These are phyloP conservation scores for Neomorphus geoffroyi DNA, from an alignment of 2,797 vertebrate species.

Conservation along the genomic window DNA sequence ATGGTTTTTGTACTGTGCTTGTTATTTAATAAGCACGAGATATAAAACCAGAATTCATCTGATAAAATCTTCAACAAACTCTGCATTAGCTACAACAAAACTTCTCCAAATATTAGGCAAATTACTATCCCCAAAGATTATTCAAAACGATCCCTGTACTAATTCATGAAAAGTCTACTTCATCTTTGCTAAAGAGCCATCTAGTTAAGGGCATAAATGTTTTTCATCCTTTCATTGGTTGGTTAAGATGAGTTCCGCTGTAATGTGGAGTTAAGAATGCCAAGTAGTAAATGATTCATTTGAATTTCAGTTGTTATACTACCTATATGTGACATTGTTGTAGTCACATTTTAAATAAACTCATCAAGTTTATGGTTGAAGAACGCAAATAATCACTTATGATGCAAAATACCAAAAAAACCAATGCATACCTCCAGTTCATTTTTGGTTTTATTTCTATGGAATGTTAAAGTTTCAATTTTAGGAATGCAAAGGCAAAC, in stretches of 20 bases:
- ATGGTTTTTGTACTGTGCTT: not conserved
- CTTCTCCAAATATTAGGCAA: not conserved
- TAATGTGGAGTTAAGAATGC: not conserved
- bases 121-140: not conserved
- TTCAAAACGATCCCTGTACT: not conserved
- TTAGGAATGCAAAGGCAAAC: not conserved
- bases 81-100: not conserved
- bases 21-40: not conserved
- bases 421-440: not conserved
- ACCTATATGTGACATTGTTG: not conserved
- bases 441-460: not conserved
- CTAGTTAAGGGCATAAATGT: not conserved
- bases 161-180: not conserved
- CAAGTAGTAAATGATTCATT: not conserved
- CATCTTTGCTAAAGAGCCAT: not conserved
- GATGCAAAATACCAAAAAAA: fast-evolving
- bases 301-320: not conserved
- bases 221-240: not conserved
- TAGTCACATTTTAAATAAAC: not conserved
- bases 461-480: not conserved
- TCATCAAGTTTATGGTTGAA: not conserved
- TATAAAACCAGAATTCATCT: not conserved
- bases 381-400: not conserved
- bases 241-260: not conserved
- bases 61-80: not conserved